Percentiles rank a stretch among this genome's conserved stretches.
phyloP scores from a whole-genome alignment of 2,797 vertebrate genomes.

The Petrocephalus schoutedeni region DNA sequence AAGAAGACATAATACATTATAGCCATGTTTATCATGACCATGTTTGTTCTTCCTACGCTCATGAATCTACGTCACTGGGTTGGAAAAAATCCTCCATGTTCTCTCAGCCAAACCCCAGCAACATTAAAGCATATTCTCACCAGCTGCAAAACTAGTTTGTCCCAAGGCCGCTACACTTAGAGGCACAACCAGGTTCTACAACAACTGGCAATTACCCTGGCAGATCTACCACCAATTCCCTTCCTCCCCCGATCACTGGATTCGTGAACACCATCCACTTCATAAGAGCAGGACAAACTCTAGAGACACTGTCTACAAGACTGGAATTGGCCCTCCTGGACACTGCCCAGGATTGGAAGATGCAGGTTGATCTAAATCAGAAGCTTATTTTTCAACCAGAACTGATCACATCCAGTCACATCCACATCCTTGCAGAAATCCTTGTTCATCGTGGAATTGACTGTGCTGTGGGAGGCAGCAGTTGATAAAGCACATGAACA shows the following conservation, averaged over 20 bases:
- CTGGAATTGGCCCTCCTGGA: neutral
- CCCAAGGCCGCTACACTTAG: no score
- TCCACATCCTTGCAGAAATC: neutral
- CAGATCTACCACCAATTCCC: neutral
- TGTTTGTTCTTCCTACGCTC: no score
- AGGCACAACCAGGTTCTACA: no score
- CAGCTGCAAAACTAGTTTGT: no score
- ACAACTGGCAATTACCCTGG: no score
- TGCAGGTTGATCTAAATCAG: neutral
- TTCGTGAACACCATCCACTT: neutral
- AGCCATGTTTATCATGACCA: neutral
- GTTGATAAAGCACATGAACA: no score
- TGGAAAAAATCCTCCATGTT: no score
- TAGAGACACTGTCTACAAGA: neutral
- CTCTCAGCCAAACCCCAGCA: no score
- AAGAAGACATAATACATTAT: neutral
- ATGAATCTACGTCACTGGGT: no score
- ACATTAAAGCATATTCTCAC: no score
- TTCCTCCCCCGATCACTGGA: neutral
- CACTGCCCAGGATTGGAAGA: neutral
- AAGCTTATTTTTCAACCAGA: neutral
- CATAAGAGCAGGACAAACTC: neutral
- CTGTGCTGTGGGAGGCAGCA: neutral
- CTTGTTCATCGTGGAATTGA: neutral
- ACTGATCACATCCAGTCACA: neutral